Evolutionary conservation across 2,888 invertebrate species (phyloP), one percentile per base, ranked within the genome.

Genomic region (Oxycera nigricornis): DNA sequence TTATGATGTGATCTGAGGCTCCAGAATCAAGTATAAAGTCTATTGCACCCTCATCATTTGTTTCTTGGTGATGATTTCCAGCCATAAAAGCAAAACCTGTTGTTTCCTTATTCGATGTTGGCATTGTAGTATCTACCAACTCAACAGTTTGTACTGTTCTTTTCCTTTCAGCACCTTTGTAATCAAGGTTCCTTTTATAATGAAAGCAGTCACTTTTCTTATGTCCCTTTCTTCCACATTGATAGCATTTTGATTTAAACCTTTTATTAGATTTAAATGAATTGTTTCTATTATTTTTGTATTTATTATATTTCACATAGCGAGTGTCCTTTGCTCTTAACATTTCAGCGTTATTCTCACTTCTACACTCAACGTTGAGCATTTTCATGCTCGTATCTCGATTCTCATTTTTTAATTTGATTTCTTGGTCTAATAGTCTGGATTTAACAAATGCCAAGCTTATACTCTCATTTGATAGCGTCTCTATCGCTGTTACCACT

Each of bases 401-500:
- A 55, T 24, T 55, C 24, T 55, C 55, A 55, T 1, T 55, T 4
- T 28, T 31, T 4, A 46, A 57, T 57, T 68, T 68, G 30, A 50
- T 30, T 35, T 31, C 26, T 3, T 35, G 31, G 39, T 82, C 78
- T 4, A 80, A 73, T 20, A 81, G 75, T 74, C 79, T 73, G 2
- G 78, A 82, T 77, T 83, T 83, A 1, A 82, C 82, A 78, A 83
- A 83, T 17, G 77, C 79, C 20, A 83, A 74, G 0, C 80, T 83
- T 68, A 83, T 76, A 74, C 24, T 77, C 17, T 79, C 81, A 73
- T 82, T 81, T 0, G 79, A 75, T 26, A 84, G 77, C 1, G 82
- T 82, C 77, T 83, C 82, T 0, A 84, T 78, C 0, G 83, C 83
- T 9, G 83, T 83, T 14, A 82, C 79, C 2, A 83, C 79, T 3